Evolutionary conservation across 1,140 invertebrate genomes (phyloP).

Genomic region (Ooceraea biroi): DNA sequence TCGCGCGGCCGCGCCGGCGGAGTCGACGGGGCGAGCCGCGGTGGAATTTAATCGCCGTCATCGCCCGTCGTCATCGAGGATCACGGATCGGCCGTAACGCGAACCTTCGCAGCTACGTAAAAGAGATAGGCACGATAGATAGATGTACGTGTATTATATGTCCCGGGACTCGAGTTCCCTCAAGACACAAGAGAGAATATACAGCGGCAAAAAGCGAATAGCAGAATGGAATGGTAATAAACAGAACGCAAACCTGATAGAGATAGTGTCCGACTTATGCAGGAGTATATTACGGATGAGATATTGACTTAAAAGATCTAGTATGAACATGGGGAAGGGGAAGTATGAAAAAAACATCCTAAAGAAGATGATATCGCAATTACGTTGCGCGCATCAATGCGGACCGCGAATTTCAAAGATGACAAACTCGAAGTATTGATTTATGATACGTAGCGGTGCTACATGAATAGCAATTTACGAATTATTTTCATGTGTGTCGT

Average conservation of each 20-base stretch:
- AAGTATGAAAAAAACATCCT: not conserved
- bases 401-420: not conserved
- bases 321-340: not conserved
- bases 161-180: slow-evolving; percentile 2
- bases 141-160: slow-evolving; percentile 33
- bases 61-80: slow-evolving; percentile 56
- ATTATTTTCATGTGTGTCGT: not conserved
- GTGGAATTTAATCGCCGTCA: slow-evolving; percentile 62
- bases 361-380: not conserved
- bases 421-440: not conserved
- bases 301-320: slow-evolving; percentile 4
- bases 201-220: slow-evolving; percentile 3
- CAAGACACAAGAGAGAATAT: not conserved
- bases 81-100: slow-evolving; percentile 42
- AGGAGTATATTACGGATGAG: not conserved
- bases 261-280: not conserved
- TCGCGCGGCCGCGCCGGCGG: slow-evolving; percentile 8
- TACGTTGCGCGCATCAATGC: not conserved
- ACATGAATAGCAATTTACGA: slow-evolving; percentile 1
- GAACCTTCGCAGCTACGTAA: slow-evolving; percentile 26
- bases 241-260: not conserved
- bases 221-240: slow-evolving; percentile 26
- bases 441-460: not conserved
- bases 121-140: slow-evolving; percentile 34
- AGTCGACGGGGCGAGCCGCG: slow-evolving; percentile 32